phyloP scores from a whole-genome alignment of 2,797 vertebrate genomes.

The Anabacerthia variegaticeps region DNA sequence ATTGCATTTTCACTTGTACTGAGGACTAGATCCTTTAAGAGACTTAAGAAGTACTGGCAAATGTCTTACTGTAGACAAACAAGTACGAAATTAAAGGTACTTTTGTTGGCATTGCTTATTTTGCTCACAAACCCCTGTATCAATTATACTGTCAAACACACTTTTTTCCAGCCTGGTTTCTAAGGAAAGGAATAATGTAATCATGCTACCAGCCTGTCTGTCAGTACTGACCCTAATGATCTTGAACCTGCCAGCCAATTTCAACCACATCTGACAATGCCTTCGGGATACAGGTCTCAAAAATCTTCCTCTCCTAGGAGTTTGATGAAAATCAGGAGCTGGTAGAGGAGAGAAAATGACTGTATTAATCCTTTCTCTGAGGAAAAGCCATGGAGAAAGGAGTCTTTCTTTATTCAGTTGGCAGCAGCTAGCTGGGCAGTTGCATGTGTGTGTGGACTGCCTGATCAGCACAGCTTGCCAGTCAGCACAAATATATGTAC shows the following conservation, averaged over 20 bases:
- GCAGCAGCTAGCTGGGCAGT: neutral
- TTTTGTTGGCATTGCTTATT: neutral
- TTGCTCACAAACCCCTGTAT: neutral
- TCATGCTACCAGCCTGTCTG: neutral
- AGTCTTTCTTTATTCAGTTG: neutral
- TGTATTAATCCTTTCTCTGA: neutral
- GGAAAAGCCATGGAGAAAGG: neutral
- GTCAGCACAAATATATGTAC: neutral
- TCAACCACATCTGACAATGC: slow-evolving; percentile 19
- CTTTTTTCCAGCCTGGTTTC: neutral
- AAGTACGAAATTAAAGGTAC: neutral
- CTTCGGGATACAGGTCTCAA: slow-evolving; percentile 25
- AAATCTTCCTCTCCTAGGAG: slow-evolving; percentile 26
- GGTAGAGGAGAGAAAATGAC: slow-evolving; percentile 2
- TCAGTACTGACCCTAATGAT: slow-evolving; percentile 33
- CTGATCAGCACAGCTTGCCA: neutral
- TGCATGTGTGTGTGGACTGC: neutral
- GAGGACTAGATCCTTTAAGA: neutral
- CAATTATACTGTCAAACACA: neutral
- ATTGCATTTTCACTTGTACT: neutral
- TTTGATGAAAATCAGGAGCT: neutral
- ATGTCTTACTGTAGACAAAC: neutral
- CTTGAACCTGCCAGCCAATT: slow-evolving; percentile 32
- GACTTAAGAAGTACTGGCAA: neutral
- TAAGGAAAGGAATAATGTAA: neutral